Percentiles rank a stretch among this genome's conserved stretches.
phyloP scores from a whole-genome alignment of 1,140 invertebrate species.

The Choristoneura fumiferana region DNA sequence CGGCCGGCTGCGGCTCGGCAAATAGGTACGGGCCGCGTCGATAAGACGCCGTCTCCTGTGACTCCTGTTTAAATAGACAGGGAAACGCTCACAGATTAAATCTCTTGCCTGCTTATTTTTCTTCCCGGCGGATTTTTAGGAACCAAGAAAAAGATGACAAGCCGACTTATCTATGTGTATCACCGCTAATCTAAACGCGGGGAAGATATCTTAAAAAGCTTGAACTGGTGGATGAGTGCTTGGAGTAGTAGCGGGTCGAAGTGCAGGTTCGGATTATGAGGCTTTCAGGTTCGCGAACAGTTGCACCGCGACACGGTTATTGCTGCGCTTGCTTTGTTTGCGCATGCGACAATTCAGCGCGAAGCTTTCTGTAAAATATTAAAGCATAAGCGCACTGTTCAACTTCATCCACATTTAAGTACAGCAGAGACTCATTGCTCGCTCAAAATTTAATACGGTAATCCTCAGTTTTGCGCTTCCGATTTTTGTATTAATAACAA shows the following conservation, averaged over 20 bases:
- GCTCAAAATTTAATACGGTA: slow-evolving; percentile 2
- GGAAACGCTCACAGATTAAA: slow-evolving; percentile 69
- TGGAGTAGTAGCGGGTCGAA: slow-evolving; percentile 30
- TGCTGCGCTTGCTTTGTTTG: slow-evolving; percentile 66
- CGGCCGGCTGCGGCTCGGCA: slow-evolving; percentile 55
- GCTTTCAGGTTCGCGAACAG: slow-evolving; percentile 52
- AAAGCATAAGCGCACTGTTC: slow-evolving; percentile 49
- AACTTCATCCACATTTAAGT: slow-evolving; percentile 20
- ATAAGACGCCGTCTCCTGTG: slow-evolving; percentile 69
- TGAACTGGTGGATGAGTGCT: slow-evolving; percentile 25
- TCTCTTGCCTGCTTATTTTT: slow-evolving; percentile 67
- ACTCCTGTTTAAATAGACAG: slow-evolving; percentile 73
- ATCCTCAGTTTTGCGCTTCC: background rate
- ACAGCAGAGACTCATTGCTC: background rate
- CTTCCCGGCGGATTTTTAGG: slow-evolving; percentile 46
- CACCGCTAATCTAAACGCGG: slow-evolving; percentile 52
- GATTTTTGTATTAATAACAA: slow-evolving; percentile 6
- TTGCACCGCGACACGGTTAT: slow-evolving; percentile 61
- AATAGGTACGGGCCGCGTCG: slow-evolving; percentile 63
- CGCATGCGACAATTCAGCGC: slow-evolving; percentile 57
- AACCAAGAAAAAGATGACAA: slow-evolving; percentile 54
- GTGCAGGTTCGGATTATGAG: slow-evolving; percentile 55
- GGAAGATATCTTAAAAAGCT: slow-evolving; percentile 59
- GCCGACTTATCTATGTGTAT: slow-evolving; percentile 57
- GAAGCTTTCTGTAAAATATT: slow-evolving; percentile 67